Base-by-base conservation (phyloP, 2,797 vertebrate species). In the Neomorphus geoffroyi region DNA sequence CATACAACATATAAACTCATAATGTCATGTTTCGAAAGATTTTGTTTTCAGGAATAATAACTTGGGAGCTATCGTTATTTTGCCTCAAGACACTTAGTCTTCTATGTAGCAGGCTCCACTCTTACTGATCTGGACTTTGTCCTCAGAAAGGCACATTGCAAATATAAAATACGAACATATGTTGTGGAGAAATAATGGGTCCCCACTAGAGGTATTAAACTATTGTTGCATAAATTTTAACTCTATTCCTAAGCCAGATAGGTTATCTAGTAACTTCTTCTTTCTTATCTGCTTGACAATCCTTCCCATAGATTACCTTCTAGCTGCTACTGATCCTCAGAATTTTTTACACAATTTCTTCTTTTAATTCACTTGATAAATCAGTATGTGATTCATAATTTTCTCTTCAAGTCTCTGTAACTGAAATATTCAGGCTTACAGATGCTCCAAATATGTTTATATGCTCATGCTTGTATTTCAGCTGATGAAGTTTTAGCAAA, bases 371-470 rank as follows among this genome's bases (percentile, higher is more conserved):
- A 88, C 86, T 85, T 93, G 80, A 91, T 26, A 87, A 94, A 73
- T 62, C 35, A 90, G 45, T 72, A 48, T 92, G 45, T 64, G 78
- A 94, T 95, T 96, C 64, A 81, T 65, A 70, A 92, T 90, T 91
- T 62, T 86, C 37, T 79, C 57, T 97, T 96, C 37, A 90, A 69
- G 92, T 90, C 73, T 92, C 85, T 3, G 3, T 89, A 23, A 14
- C 65, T 62, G 95, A 91, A 96, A 94, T 93, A 89, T 91, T 86
- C 95, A 94, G 90, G 91, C 78, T 39, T 79, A 43, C 64, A 67
- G 33, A 77, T 90, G 26, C 28, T 92, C 72, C 62, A 90, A 82
- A 45, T 93, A 87, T 73, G 54, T 90, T 91, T 94, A 95, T 75
- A 75, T 80, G 16, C 22, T 95, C 71, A 86, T 45, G 45, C 14